These are phyloP conservation scores for Epirrhoe tristata DNA, from an alignment of 2,888 invertebrate genomes.

Conservation along the genomic window DNA sequence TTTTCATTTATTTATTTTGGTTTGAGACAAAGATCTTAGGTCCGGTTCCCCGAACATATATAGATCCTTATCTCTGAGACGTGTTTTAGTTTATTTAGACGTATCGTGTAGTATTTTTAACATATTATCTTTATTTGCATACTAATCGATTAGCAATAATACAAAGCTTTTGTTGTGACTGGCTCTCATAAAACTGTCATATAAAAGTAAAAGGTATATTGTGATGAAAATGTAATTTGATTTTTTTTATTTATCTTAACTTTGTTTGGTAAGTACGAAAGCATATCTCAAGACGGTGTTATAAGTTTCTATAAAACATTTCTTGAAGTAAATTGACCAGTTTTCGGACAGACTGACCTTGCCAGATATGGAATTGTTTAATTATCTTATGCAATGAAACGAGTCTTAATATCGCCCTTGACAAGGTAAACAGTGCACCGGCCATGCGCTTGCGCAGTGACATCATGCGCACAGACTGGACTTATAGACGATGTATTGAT, in stretches of 20 bases:
- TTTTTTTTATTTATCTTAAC: too few relatives aligned
- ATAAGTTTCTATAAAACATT: constrained; percentile 1
- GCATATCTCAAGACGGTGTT: too few relatives aligned
- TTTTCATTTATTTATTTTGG: constrained; percentile 7
- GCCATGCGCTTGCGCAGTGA: constrained; percentile 36
- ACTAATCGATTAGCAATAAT: constrained; percentile 15
- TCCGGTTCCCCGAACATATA: constrained; percentile 13
- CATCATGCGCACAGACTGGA: constrained; percentile 32
- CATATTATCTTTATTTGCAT: constrained; percentile 3
- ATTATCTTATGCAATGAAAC: constrained; percentile 36
- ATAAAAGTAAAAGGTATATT: too few relatives aligned
- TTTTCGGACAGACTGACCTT: constrained; percentile 18
- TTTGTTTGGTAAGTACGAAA: too few relatives aligned
- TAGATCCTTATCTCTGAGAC: constrained; percentile 2
- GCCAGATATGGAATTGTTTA: constrained; percentile 30
- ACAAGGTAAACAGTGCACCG: constrained; percentile 37
- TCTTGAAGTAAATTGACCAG: constrained; percentile 9
- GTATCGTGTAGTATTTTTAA: background rate
- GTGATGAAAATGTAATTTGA: too few relatives aligned
- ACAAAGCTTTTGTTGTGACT: background rate
- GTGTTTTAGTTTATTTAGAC: constrained; percentile 20
- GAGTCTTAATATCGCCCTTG: constrained; percentile 38
- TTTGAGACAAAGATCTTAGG: background rate
- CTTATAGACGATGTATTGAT: constrained; percentile 25
- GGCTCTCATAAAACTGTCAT: too few relatives aligned